Evolutionary conservation across 2,113 vertebrate genomes (phyloP).

Genomic region (Laticauda colubrina): DNA sequence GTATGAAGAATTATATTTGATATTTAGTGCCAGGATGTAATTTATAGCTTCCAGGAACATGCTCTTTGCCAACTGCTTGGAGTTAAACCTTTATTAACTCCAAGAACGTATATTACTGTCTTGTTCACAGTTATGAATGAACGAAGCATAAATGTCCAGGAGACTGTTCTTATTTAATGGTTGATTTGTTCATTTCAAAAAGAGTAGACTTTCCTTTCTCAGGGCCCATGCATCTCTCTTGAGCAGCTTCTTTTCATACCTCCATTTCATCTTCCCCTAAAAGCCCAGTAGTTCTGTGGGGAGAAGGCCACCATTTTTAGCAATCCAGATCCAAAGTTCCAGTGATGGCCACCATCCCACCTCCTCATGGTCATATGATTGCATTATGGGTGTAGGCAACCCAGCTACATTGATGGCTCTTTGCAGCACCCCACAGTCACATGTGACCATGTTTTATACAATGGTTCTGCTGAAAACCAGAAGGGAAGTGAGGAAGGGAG

Average conservation of each 20-base stretch:
- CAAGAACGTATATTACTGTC: neutral
- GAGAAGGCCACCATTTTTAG: neutral
- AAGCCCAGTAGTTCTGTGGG: neutral
- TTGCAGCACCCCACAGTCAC: no score
- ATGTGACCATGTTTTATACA: no score
- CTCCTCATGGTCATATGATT: no score
- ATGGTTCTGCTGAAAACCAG: no score
- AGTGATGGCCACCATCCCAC: no score
- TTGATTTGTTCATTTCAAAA: neutral
- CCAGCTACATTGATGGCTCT: no score
- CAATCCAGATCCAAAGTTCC: no score
- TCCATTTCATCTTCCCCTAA: neutral
- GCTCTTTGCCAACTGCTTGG: neutral
- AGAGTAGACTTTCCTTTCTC: neutral
- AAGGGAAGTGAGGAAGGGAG: no score
- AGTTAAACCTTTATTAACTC: neutral
- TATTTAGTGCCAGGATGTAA: neutral
- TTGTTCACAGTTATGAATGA: neutral
- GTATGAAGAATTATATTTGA: neutral
- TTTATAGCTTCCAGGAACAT: neutral
- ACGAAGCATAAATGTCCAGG: neutral
- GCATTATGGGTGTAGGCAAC: no score
- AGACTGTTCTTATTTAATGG: neutral
- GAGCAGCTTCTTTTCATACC: neutral
- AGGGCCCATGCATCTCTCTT: neutral